phyloP scores from a whole-genome alignment of 1,140 invertebrate species.

The Aphaenogaster floridana region DNA sequence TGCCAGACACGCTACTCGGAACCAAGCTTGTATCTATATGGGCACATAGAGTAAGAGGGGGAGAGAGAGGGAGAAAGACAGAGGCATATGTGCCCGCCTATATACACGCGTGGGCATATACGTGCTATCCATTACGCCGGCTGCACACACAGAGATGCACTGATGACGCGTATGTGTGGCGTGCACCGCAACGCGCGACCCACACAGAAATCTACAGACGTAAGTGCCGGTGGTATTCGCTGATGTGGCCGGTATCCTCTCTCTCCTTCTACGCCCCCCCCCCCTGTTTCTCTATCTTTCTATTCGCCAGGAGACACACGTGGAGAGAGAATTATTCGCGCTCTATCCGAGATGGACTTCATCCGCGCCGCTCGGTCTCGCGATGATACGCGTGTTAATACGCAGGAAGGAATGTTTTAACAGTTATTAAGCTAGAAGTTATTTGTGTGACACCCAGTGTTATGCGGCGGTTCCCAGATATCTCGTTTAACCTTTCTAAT shows the following conservation, averaged over 20 bases:
- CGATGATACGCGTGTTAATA: conserved; percentile 28
- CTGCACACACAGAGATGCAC: conserved; percentile 15
- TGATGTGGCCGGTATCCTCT: conserved; percentile 18
- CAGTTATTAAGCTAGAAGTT: conserved; percentile 15
- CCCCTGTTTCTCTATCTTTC: conserved; percentile 1
- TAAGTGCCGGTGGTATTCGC: conserved; percentile 61
- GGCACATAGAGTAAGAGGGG: conserved; percentile 43
- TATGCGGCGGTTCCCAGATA: not conserved
- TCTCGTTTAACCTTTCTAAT: not conserved
- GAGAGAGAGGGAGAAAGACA: not conserved
- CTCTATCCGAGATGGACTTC: conserved; percentile 29
- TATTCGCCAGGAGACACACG: conserved; percentile 15
- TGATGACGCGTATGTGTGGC: not conserved
- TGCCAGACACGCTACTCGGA: conserved; percentile 81
- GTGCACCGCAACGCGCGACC: conserved; percentile 25
- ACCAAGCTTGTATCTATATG: conserved; percentile 72
- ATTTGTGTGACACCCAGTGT: not conserved
- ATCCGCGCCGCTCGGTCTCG: conserved; percentile 32
- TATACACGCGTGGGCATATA: conserved; percentile 59
- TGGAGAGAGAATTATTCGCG: conserved; percentile 42
- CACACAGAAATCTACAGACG: conserved; percentile 53
- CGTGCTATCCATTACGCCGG: conserved; percentile 57
- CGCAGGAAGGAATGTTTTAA: conserved; percentile 38
- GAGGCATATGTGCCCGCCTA: conserved; percentile 37
- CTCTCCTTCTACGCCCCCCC: not conserved